Base-by-base conservation (phyloP, 2,888 invertebrate genomes). In the Keiferia lycopersicella region DNA sequence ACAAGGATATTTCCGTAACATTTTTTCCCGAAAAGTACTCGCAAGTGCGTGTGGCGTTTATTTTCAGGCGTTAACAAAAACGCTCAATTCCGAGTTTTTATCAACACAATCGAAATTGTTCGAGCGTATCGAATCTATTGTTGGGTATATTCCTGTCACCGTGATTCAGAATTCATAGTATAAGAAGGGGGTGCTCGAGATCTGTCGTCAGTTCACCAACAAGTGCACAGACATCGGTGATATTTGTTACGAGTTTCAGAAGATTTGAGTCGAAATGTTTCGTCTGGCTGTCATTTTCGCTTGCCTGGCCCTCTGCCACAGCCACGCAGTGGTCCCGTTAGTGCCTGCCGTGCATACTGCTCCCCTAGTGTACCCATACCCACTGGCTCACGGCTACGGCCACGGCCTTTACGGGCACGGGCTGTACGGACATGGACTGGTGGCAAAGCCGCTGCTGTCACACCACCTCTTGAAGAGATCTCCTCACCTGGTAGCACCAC, bases 391-490 rank as follows among this genome's bases (percentile, higher is more conserved):
- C 34, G 76, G 74, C 3, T 67, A 71, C 34, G 73, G 73, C 18
- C 64, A 73, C 1, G 74, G 73, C 6, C 14, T 65, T 0, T 66
- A 64, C 61, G 74, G 75, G 7, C 65, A 69, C 41, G 75, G 83
- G 70, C 65, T 80, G 72, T 48, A 78, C 75, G 57, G 74, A 2
- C 57, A 62, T 20, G 69, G 67, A 38, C 38, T 63, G 7, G 26
- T 68, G 16, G 66, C 67, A 0, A 75, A 73, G 59, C 71, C 73
- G 0, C 12, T 76, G 1, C 11, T 76, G 7, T 80, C 73, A 58
- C 89, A 88, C 70, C 85, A 86, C 61, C 69, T 88, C 14, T 68
- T 77, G 67, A 90, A 88, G 74, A 79, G 89, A 11, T 89, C 88
- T 12, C 86, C 87, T 14, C 81, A 85, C 66, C 67, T 74, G 26